phyloP scores from a whole-genome alignment of 1,140 invertebrate species.

The Lethrus apterus region DNA sequence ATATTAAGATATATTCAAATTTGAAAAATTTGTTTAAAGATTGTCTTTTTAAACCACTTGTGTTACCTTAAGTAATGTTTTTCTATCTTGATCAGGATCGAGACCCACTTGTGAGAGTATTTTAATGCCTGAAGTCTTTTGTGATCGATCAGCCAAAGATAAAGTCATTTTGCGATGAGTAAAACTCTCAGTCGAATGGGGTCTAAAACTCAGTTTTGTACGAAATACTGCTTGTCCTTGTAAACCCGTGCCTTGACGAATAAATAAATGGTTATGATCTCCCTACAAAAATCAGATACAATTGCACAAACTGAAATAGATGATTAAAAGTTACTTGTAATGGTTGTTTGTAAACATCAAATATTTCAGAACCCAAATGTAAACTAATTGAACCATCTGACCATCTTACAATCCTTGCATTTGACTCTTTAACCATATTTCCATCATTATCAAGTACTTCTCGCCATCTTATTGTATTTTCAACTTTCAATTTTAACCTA shows the following conservation, averaged over 20 bases:
- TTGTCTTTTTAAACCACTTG: background rate
- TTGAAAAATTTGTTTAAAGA: slow-evolving; percentile 5
- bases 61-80: slow-evolving; percentile 81
- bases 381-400: slow-evolving; percentile 98
- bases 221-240: slow-evolving; percentile 96
- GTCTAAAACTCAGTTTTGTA: slow-evolving; percentile 93
- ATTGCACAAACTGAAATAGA: background rate
- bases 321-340: slow-evolving; percentile 51
- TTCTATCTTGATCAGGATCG: slow-evolving; percentile 88
- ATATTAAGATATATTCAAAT: slow-evolving; percentile 3
- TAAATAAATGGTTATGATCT: slow-evolving; percentile 89
- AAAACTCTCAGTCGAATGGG: slow-evolving; percentile 96
- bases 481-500: slow-evolving; percentile 84
- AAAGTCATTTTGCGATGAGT: slow-evolving; percentile 98
- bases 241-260: slow-evolving; percentile 94
- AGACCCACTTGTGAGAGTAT: slow-evolving; percentile 89
- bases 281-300: slow-evolving; percentile 50
- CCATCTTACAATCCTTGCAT: slow-evolving; percentile 93
- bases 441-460: slow-evolving; percentile 77
- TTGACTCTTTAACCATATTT: slow-evolving; percentile 82
- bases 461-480: slow-evolving; percentile 98
- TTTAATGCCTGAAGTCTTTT: slow-evolving; percentile 93
- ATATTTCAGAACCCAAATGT: slow-evolving; percentile 94
- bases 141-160: slow-evolving; percentile 93
- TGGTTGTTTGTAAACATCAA: slow-evolving; percentile 93